These are phyloP conservation scores for Gorsachius goisagi DNA, from an alignment of 2,113 vertebrate genomes.

Conservation along the genomic window DNA sequence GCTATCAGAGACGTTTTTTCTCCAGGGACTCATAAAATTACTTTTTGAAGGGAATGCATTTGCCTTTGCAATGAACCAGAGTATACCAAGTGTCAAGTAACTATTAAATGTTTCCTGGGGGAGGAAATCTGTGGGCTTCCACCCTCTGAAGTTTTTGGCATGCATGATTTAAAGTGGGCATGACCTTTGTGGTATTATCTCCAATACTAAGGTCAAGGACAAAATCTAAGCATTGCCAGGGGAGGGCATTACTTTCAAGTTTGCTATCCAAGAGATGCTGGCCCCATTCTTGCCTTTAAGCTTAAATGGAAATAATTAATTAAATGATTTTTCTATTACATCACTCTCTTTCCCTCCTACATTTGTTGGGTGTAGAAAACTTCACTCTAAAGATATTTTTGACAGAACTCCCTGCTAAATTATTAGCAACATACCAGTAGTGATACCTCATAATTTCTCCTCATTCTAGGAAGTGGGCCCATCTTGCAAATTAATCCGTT, in stretches of 20 bases:
- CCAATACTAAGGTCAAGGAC: background rate
- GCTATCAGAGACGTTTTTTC: background rate
- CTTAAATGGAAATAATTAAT: background rate
- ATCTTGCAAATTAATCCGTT: background rate
- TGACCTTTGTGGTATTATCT: background rate
- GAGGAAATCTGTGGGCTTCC: background rate
- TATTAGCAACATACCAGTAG: background rate
- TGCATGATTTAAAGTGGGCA: background rate
- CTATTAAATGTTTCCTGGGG: conserved; percentile 46
- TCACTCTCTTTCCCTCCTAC: background rate
- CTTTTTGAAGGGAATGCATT: conserved; percentile 22
- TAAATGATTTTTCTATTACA: background rate
- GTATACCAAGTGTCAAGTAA: conserved; percentile 31
- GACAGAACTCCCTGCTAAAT: background rate
- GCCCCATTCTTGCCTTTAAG: background rate
- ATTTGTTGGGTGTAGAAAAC: background rate
- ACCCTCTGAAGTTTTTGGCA: background rate
- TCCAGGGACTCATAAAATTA: conserved; percentile 31
- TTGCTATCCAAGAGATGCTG: background rate
- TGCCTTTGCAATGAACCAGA: conserved; percentile 43
- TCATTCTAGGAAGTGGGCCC: background rate
- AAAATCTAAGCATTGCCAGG: background rate
- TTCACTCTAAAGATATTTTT: background rate
- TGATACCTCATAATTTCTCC: background rate
- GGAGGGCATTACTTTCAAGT: background rate